Conservation (phyloP, 2,888 invertebrate genomes). For the Hesperia comma region DNA sequence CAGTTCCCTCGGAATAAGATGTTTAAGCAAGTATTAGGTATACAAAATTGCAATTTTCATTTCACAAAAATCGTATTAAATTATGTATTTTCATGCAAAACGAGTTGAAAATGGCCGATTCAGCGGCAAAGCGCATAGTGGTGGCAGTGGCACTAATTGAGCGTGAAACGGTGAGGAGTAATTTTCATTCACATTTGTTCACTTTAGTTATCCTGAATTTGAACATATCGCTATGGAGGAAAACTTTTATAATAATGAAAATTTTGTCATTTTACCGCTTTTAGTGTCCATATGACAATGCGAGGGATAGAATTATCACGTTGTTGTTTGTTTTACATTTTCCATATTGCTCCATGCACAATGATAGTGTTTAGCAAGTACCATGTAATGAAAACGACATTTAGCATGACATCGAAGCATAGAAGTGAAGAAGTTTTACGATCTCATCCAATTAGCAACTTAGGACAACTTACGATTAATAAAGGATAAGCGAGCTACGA, state of each 20-base stretch:
- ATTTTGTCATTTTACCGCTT: neutral
- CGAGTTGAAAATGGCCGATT: slow-evolving; percentile 16
- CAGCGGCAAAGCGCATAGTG: slow-evolving; percentile 26
- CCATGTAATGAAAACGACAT: too few species aligned
- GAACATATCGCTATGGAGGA: neutral
- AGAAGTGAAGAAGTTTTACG: too few species aligned
- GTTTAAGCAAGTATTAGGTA: slow-evolving; percentile 2
- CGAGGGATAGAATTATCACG: too few species aligned
- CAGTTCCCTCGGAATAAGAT: neutral
- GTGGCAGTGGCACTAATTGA: slow-evolving; percentile 28
- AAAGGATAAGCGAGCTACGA: too few species aligned
- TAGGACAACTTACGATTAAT: too few species aligned
- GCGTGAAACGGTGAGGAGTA: slow-evolving; percentile 16
- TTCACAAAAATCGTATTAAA: slow-evolving; percentile 30
- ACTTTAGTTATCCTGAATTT: neutral
- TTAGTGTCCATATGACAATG: too few species aligned
- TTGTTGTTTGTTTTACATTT: too few species aligned
- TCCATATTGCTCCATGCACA: too few species aligned
- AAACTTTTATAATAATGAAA: neutral
- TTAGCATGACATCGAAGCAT: too few species aligned
- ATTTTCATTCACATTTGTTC: slow-evolving; percentile 14
- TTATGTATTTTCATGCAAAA: slow-evolving; percentile 26
- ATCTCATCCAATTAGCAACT: too few species aligned
- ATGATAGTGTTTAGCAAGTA: too few species aligned
- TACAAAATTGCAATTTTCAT: slow-evolving; percentile 30